Evolutionary conservation across 2,797 vertebrate genomes (phyloP), one percentile per base, ranked within the genome.

Genomic region (Acestrorhynchus altus): DNA sequence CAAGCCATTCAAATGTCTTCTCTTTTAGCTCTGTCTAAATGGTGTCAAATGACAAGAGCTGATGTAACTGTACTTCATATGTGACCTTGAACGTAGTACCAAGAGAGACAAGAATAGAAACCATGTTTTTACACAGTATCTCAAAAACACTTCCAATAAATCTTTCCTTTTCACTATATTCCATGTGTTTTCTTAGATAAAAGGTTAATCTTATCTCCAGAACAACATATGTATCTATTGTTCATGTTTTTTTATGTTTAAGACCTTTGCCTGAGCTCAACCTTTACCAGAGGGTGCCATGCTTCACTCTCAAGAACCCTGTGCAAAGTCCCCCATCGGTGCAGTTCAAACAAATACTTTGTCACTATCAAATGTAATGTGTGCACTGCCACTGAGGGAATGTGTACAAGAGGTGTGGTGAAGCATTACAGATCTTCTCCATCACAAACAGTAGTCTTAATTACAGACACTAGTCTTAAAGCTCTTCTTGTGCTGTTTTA

Each of bases 21-120:
- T 84, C 87, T 83, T 81, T 78, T 86, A 79, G 70, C 84, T 88
- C 86, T 87, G 39, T 67, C 71, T 73, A 51, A 79, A 79, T 61
- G 70, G 77, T 79, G 71, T 79, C 77, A 79, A 61, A 73, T 68
- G 35, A 61, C 56, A 67, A 40, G 44, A 74, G 63, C 63, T 67
- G 20, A 42, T 52, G 63, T 59, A 73, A 79, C 52, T 79, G 70
- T 68, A 65, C 72, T 80, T 75, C 59, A 69, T 63, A 26, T 70
- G 67, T 70, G 72, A 80, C 78, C 78, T 80, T 80, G 65, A 80
- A 46, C 18, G 9, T 54, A 54, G 63, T 75, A 70, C 47, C 72
- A 70, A 60, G 64, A 74, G 46, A 63, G 47, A 75, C 60, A 31
- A 64, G 72, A 66, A 74, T 11, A 70, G 66, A 73, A 73, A 70